Evolutionary conservation across 1,140 invertebrate genomes (phyloP).

Genomic region (Magallana angulata): DNA sequence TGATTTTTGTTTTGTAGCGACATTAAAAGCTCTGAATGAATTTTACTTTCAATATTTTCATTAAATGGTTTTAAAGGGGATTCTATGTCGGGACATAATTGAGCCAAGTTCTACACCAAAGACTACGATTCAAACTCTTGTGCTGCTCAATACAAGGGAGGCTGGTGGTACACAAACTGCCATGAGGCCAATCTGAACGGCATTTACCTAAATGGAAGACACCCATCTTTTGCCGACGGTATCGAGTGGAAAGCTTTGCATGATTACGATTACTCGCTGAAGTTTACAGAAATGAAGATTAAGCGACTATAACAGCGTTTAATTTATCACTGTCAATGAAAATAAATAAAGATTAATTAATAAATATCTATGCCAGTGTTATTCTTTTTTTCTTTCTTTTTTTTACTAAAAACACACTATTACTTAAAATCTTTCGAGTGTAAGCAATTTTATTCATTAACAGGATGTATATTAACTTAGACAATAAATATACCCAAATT

Average conservation of each 20-base stretch:
- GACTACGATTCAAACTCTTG: conserved; percentile 76
- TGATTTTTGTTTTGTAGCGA: conserved; percentile 65
- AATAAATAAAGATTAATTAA: too few relatives aligned
- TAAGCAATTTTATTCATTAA: too few relatives aligned
- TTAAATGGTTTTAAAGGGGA: background rate
- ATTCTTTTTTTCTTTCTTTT: too few relatives aligned
- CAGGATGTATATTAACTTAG: too few relatives aligned
- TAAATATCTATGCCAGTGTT: too few relatives aligned
- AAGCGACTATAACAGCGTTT: background rate
- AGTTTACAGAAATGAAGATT: conserved; percentile 78
- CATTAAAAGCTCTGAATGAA: too few relatives aligned
- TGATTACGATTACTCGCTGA: conserved; percentile 79
- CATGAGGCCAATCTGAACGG: conserved; percentile 83
- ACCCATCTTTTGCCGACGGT: conserved; percentile 73
- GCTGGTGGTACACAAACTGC: conserved; percentile 84
- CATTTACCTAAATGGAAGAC: conserved; percentile 77
- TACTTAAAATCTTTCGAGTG: too few relatives aligned
- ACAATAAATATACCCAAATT: too few relatives aligned
- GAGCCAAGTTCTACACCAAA: conserved; percentile 81
- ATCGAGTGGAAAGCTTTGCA: conserved; percentile 83
- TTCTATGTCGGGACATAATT: conserved; percentile 77
- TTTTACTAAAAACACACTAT: too few relatives aligned
- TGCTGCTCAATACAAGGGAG: conserved; percentile 70
- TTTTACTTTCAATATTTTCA: too few relatives aligned
- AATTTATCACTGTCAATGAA: too few relatives aligned